Evolutionary conservation across 2,888 invertebrate genomes (phyloP).

Genomic region (Mimachlamys varia): DNA sequence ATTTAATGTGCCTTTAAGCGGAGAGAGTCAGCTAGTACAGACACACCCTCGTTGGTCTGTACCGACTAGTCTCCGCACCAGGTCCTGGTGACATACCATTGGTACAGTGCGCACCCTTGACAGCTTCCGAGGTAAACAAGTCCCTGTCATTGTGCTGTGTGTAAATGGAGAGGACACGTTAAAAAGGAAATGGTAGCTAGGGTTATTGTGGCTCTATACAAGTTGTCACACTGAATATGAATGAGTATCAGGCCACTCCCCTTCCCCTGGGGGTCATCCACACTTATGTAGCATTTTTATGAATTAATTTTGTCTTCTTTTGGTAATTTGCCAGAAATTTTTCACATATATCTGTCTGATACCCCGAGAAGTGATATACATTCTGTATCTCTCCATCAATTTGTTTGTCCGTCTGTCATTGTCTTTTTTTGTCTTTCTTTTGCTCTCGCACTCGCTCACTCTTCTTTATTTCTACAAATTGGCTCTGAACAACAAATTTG

Average conservation of each 20-base stretch:
- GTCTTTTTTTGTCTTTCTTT: too few species aligned
- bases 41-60: background rate
- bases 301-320: background rate
- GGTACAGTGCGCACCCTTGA: background rate
- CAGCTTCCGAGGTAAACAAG: background rate
- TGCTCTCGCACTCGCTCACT: too few species aligned
- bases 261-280: background rate
- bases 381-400: too few species aligned
- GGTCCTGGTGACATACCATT: background rate
- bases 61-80: background rate
- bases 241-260: background rate
- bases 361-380: too few species aligned
- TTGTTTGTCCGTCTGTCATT: too few species aligned
- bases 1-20: background rate
- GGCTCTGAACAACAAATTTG: too few species aligned
- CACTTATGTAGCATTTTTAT: background rate
- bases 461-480: too few species aligned
- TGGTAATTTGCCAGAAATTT: background rate
- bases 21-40: background rate
- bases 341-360: background rate
- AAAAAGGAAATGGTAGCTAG: slow-evolving; percentile 15
- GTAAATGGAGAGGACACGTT: background rate
- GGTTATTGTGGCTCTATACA: background rate
- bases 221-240: background rate
- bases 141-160: background rate